phyloP scores from a whole-genome alignment of 2,888 invertebrate genomes.

The Tenodera sinensis region DNA sequence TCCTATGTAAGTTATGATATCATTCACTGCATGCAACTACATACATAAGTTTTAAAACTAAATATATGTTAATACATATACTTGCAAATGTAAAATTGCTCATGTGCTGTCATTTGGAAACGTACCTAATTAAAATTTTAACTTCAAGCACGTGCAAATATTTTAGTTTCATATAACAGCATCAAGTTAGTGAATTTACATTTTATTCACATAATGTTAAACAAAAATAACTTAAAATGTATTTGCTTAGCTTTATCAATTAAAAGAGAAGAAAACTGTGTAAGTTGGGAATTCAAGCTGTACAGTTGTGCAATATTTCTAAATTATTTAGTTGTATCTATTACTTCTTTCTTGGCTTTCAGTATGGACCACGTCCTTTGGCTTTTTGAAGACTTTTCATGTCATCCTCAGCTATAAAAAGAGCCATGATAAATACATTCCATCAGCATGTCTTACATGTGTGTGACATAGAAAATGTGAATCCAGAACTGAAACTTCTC shows the following conservation, averaged over 20 bases:
- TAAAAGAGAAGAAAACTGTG: neutral
- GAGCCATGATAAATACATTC: no score
- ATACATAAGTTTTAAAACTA: neutral
- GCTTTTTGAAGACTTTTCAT: no score
- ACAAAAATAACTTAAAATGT: neutral
- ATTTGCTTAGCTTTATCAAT: neutral
- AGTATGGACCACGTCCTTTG: no score
- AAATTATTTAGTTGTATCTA: no score
- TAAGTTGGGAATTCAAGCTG: neutral
- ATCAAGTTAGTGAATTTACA: neutral
- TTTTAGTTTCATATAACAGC: neutral
- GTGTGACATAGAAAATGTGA: no score
- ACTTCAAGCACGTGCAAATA: neutral
- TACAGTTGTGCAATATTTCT: neutral
- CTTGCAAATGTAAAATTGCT: neutral
- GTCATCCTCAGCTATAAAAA: no score
- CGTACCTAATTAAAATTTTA: neutral
- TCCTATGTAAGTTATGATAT: neutral
- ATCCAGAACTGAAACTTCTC: no score
- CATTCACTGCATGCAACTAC: neutral
- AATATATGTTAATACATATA: neutral
- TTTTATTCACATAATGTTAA: no score
- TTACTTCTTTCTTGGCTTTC: no score
- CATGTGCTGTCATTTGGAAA: neutral
- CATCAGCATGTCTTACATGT: no score